Percentiles rank a stretch among this genome's conserved stretches.
phyloP scores from a whole-genome alignment of 2,113 vertebrate species.

The Phylloscopus whistleri region DNA sequence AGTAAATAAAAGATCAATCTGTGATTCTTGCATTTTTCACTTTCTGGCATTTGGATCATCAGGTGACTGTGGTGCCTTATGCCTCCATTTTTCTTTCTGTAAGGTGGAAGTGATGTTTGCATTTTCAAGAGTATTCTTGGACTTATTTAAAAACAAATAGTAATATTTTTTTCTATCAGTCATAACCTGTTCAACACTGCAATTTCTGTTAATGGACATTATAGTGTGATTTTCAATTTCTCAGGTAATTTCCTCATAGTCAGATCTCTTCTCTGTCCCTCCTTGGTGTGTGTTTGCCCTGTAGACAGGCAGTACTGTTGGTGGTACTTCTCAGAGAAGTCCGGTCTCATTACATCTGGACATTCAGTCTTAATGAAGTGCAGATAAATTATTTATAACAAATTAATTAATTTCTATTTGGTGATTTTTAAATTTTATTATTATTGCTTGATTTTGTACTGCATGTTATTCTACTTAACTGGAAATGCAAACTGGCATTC shows the following conservation, averaged over 20 bases:
- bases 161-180: neutral
- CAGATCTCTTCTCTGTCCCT: neutral
- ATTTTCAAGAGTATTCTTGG: neutral
- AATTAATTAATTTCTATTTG: neutral
- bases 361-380: neutral
- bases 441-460: neutral
- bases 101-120: neutral
- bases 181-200: neutral
- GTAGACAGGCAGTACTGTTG: neutral
- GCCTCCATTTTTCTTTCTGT: neutral
- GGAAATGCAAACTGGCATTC: fast-evolving
- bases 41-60: neutral
- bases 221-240: neutral
- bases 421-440: neutral
- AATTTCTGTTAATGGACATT: neutral
- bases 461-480: neutral
- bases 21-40: neutral
- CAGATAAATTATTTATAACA: neutral
- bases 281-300: neutral
- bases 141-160: neutral
- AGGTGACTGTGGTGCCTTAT: neutral
- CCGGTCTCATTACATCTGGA: neutral
- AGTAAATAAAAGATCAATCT: neutral
- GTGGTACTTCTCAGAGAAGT: neutral
- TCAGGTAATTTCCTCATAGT: neutral